phyloP scores from a whole-genome alignment of 2,113 vertebrate genomes.

The Serilophus lunatus region DNA sequence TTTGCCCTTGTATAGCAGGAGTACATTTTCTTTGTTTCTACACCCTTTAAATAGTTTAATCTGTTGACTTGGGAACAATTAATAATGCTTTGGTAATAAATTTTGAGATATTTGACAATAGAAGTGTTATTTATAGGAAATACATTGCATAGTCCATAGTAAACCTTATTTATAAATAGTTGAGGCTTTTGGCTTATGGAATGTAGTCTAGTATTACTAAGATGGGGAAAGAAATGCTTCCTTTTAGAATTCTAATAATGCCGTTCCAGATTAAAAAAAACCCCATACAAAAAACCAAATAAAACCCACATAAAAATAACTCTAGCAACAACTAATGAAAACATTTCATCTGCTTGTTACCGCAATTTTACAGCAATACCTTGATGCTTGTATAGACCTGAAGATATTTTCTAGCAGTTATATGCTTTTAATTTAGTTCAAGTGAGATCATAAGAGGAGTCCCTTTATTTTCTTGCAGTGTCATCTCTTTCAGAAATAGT shows the following conservation, averaged over 20 bases:
- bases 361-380: background rate
- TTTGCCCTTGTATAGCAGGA: conserved; percentile 1
- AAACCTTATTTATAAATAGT: background rate
- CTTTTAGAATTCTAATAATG: background rate
- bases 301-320: accelerated
- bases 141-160: background rate
- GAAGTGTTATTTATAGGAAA: background rate
- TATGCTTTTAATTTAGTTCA: background rate
- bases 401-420: background rate
- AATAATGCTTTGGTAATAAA: background rate
- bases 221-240: background rate
- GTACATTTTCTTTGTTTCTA: background rate
- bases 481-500: background rate
- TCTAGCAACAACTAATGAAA: background rate
- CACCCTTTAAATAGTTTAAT: background rate
- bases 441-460: background rate
- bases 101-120: background rate
- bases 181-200: background rate
- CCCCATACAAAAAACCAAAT: background rate
- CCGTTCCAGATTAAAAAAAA: background rate
- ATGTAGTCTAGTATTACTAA: background rate
- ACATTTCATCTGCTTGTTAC: background rate
- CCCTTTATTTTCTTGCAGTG: background rate
- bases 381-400: background rate
- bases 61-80: background rate